These are phyloP conservation scores for Yponomeuta evonymella DNA, from an alignment of 2,888 invertebrate genomes.

Conservation along the genomic window DNA sequence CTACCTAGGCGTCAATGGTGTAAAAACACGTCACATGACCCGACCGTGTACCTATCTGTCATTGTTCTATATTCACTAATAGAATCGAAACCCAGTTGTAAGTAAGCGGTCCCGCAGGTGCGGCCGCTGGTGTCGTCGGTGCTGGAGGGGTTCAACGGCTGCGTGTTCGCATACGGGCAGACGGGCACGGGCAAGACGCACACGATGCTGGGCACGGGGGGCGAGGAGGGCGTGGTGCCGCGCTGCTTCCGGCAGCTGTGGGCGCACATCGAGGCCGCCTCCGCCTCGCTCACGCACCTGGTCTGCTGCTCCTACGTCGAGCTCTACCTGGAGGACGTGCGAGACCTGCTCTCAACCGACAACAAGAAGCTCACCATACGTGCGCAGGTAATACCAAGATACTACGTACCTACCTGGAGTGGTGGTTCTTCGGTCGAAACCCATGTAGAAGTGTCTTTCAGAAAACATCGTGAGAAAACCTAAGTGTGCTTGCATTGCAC, in stretches of 20 bases:
- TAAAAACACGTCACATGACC: too few species aligned
- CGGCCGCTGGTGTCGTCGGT: slow-evolving; percentile 96
- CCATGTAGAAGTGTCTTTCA: too few species aligned
- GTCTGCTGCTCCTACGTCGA: slow-evolving; percentile 98
- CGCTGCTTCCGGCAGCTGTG: slow-evolving; percentile 98
- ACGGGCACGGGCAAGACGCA: slow-evolving; percentile 95
- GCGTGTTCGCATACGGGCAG: slow-evolving; percentile 99
- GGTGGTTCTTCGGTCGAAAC: too few species aligned
- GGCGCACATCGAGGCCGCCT: slow-evolving; percentile 91
- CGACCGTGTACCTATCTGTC: too few species aligned
- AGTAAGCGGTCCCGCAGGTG: slow-evolving; percentile 56
- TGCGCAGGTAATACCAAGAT: slow-evolving; percentile 50
- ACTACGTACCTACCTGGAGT: too few species aligned
- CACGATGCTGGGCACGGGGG: slow-evolving; percentile 84
- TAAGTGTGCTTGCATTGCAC: too few species aligned
- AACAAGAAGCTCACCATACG: slow-evolving; percentile 83
- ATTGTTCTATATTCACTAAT: too few species aligned
- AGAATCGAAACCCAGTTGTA: too few species aligned
- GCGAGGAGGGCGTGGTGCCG: slow-evolving; percentile 90
- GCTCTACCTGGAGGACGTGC: slow-evolving; percentile 94
- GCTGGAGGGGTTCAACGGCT: slow-evolving; percentile 98
- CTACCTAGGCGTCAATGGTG: too few species aligned
- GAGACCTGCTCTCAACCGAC: slow-evolving; percentile 82
- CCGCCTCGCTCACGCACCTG: slow-evolving; percentile 95
- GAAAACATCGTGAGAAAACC: too few species aligned